Percentiles rank a stretch among this genome's conserved stretches.
These are phyloP conservation scores for Orchesella cincta DNA, from an alignment of 1,140 invertebrate species.

Conservation along the genomic window DNA sequence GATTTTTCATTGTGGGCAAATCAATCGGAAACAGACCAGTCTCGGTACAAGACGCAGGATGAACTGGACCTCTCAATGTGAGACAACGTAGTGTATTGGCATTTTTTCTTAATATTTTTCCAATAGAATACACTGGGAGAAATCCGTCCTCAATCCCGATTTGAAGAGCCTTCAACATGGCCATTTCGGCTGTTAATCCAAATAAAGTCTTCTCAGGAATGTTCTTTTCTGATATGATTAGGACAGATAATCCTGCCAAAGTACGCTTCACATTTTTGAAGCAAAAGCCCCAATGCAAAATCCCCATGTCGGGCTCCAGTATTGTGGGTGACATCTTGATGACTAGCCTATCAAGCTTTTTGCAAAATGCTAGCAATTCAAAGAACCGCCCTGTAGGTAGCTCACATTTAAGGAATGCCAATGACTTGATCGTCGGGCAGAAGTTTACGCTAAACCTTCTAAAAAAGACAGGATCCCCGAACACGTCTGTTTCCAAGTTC, in stretches of 20 bases:
- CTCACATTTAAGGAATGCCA: neutral
- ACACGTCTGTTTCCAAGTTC: neutral
- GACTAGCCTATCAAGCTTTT: neutral
- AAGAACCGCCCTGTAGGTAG: neutral
- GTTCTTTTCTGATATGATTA: neutral
- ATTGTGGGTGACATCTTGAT: neutral
- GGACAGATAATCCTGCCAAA: neutral
- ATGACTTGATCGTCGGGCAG: neutral
- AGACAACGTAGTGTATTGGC: neutral
- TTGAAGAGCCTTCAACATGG: neutral
- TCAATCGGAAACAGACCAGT: neutral
- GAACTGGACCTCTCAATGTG: neutral
- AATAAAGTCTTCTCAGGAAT: neutral
- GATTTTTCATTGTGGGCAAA: neutral
- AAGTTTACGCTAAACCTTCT: neutral
- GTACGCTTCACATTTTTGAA: neutral
- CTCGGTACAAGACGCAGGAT: neutral
- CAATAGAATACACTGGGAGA: neutral
- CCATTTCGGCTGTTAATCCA: neutral
- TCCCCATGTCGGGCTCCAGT: neutral
- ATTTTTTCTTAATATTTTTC: neutral
- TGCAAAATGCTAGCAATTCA: slow-evolving; percentile 15
- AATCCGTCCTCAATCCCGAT: neutral
- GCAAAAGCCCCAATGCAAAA: neutral
- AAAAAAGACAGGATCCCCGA: neutral